A percentile compares a stretch with the other conserved stretches of the same genome.
These are phyloP conservation scores for Nasonia longicornis DNA, from an alignment of 1,140 invertebrate species.

Conservation along the genomic window DNA sequence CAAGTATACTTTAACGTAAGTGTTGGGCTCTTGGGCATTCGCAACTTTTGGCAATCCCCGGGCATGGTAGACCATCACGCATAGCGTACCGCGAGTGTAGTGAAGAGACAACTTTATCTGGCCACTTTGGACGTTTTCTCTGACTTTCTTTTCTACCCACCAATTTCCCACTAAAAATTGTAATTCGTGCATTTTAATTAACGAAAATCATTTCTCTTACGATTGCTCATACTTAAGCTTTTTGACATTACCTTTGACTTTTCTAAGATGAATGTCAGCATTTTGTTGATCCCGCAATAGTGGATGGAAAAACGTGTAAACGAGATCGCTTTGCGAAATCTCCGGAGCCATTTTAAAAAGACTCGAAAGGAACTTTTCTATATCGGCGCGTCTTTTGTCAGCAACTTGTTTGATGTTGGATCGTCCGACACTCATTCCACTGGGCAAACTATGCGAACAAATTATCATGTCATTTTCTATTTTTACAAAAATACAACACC, in stretches of 20 bases:
- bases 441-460: slow-evolving; percentile 75
- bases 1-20: slow-evolving; percentile 95
- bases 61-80: slow-evolving; percentile 90
- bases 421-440: slow-evolving; percentile 86
- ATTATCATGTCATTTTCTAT: background rate
- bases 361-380: slow-evolving; percentile 88
- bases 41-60: slow-evolving; percentile 82
- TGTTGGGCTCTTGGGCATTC: slow-evolving; percentile 84
- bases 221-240: background rate
- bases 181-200: background rate
- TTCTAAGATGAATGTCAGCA: slow-evolving; percentile 74
- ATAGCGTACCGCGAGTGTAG: slow-evolving; percentile 83
- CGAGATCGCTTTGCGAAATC: slow-evolving; percentile 94
- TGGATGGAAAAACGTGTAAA: slow-evolving; percentile 98
- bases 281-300: slow-evolving; percentile 91
- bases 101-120: slow-evolving; percentile 87
- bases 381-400: slow-evolving; percentile 86
- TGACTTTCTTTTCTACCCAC: slow-evolving; percentile 65
- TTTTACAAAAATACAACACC: background rate
- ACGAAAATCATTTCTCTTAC: background rate
- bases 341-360: slow-evolving; percentile 91
- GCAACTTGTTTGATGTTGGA: slow-evolving; percentile 96
- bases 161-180: slow-evolving; percentile 63
- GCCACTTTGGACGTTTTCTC: slow-evolving; percentile 68
- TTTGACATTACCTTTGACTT: slow-evolving; percentile 74